Percentiles rank a stretch among this genome's conserved stretches.
These are phyloP conservation scores for Thysanoteuthis rhombus DNA, from an alignment of 2,888 invertebrate genomes.

Conservation along the genomic window DNA sequence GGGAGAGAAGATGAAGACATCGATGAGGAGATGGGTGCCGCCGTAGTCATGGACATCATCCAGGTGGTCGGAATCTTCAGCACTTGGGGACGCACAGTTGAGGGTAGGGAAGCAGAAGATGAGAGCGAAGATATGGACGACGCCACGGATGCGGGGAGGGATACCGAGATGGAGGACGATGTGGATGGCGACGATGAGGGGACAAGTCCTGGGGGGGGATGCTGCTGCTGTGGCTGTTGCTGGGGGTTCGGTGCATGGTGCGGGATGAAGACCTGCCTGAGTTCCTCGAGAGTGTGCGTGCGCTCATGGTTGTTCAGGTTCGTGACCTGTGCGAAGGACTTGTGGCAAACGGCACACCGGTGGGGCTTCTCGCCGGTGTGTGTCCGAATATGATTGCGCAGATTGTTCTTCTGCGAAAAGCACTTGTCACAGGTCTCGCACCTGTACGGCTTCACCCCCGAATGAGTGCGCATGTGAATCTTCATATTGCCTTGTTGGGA, in stretches of 20 bases:
- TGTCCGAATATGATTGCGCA: slow-evolving; percentile 24
- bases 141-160: not conserved
- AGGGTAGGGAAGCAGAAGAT: not conserved
- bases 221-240: not conserved
- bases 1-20: not conserved
- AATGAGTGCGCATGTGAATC: slow-evolving; percentile 30
- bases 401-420: slow-evolving; percentile 30
- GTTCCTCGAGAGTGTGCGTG: slow-evolving; percentile 22
- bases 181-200: slow-evolving; percentile 1
- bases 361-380: slow-evolving; percentile 24
- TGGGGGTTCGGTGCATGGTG: not conserved
- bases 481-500: slow-evolving; percentile 25
- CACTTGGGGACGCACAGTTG: slow-evolving; percentile 24
- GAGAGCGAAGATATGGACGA: not conserved
- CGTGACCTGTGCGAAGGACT: slow-evolving; percentile 21
- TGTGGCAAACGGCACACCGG: slow-evolving; percentile 29
- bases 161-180: not conserved
- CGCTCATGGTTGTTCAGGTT: slow-evolving; percentile 18
- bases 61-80: slow-evolving; percentile 28
- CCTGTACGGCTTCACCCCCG: slow-evolving; percentile 33
- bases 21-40: not conserved
- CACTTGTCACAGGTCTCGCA: slow-evolving; percentile 32
- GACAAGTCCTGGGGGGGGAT: not conserved
- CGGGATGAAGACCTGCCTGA: slow-evolving; percentile 15
- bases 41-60: slow-evolving; percentile 26